Evolutionary conservation across 2,113 vertebrate genomes (phyloP).

Genomic region (Castor canadensis): DNA sequence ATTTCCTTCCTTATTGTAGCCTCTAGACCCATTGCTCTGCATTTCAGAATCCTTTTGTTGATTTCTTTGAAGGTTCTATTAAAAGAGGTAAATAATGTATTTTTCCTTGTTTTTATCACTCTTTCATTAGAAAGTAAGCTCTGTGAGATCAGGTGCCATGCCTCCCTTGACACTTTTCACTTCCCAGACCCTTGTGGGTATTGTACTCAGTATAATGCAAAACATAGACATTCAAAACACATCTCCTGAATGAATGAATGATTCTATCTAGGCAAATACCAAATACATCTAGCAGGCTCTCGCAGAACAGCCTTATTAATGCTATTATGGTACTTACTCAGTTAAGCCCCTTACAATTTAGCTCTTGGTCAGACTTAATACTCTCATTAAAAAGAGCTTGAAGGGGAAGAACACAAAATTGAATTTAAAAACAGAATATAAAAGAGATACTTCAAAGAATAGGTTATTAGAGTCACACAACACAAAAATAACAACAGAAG

Average conservation of each 20-base stretch:
- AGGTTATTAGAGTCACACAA: conserved; percentile 60
- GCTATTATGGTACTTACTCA: conserved; percentile 41
- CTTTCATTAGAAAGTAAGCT: background rate
- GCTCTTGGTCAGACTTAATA: conserved; percentile 67
- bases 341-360: conserved; percentile 57
- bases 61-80: background rate
- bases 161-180: background rate
- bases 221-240: background rate
- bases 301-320: conserved; percentile 57
- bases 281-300: conserved; percentile 48
- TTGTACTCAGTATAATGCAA: background rate
- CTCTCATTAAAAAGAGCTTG: conserved; percentile 70
- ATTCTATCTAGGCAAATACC: conserved; percentile 24
- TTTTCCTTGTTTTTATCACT: background rate
- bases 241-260: background rate
- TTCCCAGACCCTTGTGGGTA: background rate
- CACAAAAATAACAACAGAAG: conserved; percentile 57
- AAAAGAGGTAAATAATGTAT: background rate
- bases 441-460: conserved; percentile 43
- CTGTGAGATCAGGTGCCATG: background rate
- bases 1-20: background rate
- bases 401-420: conserved; percentile 65
- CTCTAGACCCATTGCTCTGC: background rate
- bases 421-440: conserved; percentile 60
- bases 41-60: background rate